A percentile compares a stretch with the other conserved stretches of the same genome.
Evolutionary conservation across 2,888 invertebrate species (phyloP).

Genomic region (Hypomecis atomaria): DNA sequence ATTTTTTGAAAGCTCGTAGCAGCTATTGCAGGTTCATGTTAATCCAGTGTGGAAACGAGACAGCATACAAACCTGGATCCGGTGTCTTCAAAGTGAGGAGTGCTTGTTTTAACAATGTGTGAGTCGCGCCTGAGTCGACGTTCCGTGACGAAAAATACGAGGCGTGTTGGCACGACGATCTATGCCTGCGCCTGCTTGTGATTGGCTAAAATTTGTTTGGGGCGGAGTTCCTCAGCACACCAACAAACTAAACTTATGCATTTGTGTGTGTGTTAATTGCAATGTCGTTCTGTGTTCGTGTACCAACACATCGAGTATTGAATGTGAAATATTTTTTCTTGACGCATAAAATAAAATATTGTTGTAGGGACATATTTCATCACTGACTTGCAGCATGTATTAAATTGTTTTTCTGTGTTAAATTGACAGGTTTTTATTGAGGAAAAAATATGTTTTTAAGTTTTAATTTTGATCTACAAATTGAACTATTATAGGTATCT

Average conservation of each 20-base stretch:
- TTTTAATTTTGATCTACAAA: not conserved
- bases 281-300: constrained; percentile 75
- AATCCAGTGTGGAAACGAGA: constrained; percentile 70
- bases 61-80: constrained; percentile 70
- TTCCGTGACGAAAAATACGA: constrained; percentile 82
- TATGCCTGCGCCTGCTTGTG: constrained; percentile 69
- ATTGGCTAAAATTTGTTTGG: constrained; percentile 79
- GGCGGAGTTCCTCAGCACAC: constrained; percentile 80
- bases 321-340: constrained; percentile 66
- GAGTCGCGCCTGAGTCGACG: constrained; percentile 84
- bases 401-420: constrained; percentile 18
- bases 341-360: constrained; percentile 29
- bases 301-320: constrained; percentile 66
- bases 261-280: constrained; percentile 82
- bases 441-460: not conserved
- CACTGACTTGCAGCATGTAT: constrained; percentile 22
- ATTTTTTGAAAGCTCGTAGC: constrained; percentile 14
- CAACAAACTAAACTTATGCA: constrained; percentile 59
- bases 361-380: constrained; percentile 30
- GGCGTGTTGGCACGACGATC: constrained; percentile 82
- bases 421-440: constrained; percentile 15
- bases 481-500: too few relatives aligned
- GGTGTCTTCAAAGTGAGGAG: constrained; percentile 79
- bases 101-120: constrained; percentile 81
- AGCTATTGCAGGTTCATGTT: constrained; percentile 35